Evolutionary conservation across 2,113 vertebrate species (phyloP).

Genomic region (Thunnus maccoyii): DNA sequence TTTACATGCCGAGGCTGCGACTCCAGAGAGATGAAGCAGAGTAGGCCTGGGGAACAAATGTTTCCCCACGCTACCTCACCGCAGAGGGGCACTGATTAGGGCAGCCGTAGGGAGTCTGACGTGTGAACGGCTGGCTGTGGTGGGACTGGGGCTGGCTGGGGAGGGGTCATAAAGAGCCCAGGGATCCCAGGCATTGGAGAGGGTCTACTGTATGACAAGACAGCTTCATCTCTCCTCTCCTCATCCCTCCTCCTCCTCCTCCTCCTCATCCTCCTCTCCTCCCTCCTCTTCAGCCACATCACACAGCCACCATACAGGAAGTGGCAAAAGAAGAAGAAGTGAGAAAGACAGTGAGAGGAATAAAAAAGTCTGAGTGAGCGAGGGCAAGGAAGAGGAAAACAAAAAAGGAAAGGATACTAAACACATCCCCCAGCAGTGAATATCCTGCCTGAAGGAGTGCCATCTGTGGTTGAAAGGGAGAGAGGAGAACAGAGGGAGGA

Average conservation of each 20-base stretch:
- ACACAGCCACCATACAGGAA: constrained; percentile 28
- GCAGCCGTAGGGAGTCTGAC: constrained; percentile 58
- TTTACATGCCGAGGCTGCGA: constrained; percentile 67
- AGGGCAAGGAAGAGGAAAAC: neutral
- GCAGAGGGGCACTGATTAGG: constrained; percentile 54
- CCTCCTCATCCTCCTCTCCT: constrained; percentile 14
- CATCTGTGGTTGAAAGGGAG: constrained; percentile 74
- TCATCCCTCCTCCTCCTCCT: neutral
- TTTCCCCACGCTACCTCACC: constrained; percentile 68
- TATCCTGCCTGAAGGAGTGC: constrained; percentile 61
- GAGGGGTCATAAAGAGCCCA: neutral
- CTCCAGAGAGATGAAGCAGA: constrained; percentile 62
- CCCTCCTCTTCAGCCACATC: constrained; percentile 59
- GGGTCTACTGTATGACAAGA: constrained; percentile 28
- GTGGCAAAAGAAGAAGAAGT: constrained; percentile 14
- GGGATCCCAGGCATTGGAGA: constrained; percentile 21
- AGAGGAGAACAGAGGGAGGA: constrained; percentile 62
- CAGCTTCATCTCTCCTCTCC: constrained; percentile 22
- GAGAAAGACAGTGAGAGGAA: constrained; percentile 6
- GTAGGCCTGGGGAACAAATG: constrained; percentile 77
- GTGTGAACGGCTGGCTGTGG: constrained; percentile 71
- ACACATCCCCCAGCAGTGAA: constrained; percentile 54
- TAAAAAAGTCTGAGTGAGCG: too few species aligned
- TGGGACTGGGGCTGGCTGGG: constrained; percentile 12
- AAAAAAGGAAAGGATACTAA: constrained; percentile 38